Evolutionary conservation across 2,113 vertebrate genomes (phyloP).

Genomic region (Petrocephalus microphthalmus): DNA sequence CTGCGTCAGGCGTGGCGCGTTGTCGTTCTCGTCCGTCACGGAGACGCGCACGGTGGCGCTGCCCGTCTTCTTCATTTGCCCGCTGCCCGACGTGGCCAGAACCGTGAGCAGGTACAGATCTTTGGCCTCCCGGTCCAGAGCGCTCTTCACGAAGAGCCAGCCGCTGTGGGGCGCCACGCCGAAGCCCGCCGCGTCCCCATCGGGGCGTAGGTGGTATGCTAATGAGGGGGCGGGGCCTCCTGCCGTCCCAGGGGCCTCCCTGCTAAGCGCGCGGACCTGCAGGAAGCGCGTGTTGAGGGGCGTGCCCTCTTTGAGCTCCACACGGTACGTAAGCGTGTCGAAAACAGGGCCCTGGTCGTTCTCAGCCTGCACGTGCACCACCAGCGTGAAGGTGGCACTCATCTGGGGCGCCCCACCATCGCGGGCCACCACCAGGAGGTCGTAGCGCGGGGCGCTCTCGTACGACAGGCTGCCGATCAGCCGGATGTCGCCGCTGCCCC

Average conservation of each 20-base stretch:
- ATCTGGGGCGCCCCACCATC: conserved; percentile 77
- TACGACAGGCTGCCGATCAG: conserved; percentile 67
- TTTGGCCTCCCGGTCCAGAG: conserved; percentile 81
- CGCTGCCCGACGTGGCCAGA: conserved; percentile 68
- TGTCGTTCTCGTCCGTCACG: conserved; percentile 88
- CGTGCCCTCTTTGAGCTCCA: conserved; percentile 81
- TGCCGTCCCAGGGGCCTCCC: conserved; percentile 54
- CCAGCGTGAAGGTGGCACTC: conserved; percentile 79
- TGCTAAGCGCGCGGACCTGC: conserved; percentile 81
- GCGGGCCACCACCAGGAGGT: conserved; percentile 72
- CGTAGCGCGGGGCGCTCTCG: conserved; percentile 64
- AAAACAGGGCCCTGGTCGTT: conserved; percentile 78
- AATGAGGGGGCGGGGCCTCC: conserved; percentile 44
- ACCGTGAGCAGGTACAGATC: conserved; percentile 82
- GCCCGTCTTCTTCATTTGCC: conserved; percentile 67
- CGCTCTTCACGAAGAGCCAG: conserved; percentile 83
- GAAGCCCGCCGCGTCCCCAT: conserved; percentile 80
- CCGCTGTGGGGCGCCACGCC: conserved; percentile 78
- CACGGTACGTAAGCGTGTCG: conserved; percentile 78
- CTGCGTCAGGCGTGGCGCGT: conserved; percentile 81
- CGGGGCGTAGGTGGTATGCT: conserved; percentile 76
- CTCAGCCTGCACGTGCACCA: conserved; percentile 78
- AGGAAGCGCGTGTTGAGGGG: conserved; percentile 76
- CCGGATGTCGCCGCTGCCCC: conserved; percentile 70
- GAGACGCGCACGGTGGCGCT: conserved; percentile 79